A percentile compares a stretch with the other conserved stretches of the same genome.
Conservation (phyloP, 2,888 invertebrate genomes). For the Heliconius erato region DNA sequence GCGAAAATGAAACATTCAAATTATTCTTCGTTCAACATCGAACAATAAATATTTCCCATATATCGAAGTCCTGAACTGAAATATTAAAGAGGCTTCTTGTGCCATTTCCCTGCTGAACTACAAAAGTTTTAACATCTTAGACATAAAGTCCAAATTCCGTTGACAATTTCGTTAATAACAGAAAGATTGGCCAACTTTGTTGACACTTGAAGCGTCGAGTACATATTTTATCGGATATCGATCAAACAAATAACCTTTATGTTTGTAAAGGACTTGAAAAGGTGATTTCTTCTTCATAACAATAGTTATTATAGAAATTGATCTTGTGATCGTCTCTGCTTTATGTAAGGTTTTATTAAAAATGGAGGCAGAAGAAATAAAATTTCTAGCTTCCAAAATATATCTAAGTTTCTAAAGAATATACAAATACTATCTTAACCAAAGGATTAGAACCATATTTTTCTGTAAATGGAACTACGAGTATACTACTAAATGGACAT, state of each 20-base stretch:
- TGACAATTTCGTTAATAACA: constrained; percentile 48
- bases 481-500: no score
- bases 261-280: constrained; percentile 25
- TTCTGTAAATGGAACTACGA: no score
- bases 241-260: constrained; percentile 38
- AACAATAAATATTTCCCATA: constrained; percentile 21
- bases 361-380: no score
- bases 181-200: constrained; percentile 51
- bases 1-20: constrained; percentile 22
- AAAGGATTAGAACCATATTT: no score
- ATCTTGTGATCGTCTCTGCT: background rate
- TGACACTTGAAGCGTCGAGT: constrained; percentile 50
- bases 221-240: constrained; percentile 49
- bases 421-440: no score
- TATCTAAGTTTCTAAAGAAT: no score
- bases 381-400: background rate
- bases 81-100: constrained; percentile 25
- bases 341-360: background rate
- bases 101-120: constrained; percentile 19
- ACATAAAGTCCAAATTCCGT: constrained; percentile 36
- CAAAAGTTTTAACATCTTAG: background rate
- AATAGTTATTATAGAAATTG: background rate
- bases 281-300: background rate
- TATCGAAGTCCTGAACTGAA: constrained; percentile 11
- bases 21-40: constrained; percentile 18